Conservation (phyloP, 2,113 vertebrate species). For the Gallinago paraguaiae region DNA sequence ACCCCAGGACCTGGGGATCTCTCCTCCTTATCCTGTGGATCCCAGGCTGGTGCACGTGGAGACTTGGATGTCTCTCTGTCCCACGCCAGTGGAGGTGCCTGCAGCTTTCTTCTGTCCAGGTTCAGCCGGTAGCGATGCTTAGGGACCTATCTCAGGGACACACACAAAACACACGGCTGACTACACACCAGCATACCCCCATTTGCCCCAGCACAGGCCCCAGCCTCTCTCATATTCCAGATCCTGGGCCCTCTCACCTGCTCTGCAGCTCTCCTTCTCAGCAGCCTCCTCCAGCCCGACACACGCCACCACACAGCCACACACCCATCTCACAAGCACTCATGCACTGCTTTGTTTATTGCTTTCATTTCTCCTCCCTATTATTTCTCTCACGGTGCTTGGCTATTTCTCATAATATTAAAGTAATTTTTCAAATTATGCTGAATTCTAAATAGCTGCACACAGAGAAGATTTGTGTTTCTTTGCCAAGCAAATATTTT, state of each 20-base stretch:
- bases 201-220: background rate
- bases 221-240: background rate
- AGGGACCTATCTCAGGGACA: too few species aligned
- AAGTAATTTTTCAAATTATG: background rate
- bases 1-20: background rate
- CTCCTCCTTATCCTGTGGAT: background rate
- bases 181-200: background rate
- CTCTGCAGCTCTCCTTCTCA: fast-evolving
- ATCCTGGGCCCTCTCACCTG: background rate
- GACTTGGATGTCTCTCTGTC: background rate
- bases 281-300: background rate
- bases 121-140: background rate
- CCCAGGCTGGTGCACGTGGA: background rate
- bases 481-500: background rate
- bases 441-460: background rate
- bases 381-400: background rate
- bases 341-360: background rate
- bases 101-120: background rate
- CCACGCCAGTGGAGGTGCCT: fast-evolving
- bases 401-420: background rate
- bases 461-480: background rate
- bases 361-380: background rate
- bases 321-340: background rate
- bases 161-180: too few species aligned
- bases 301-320: fast-evolving